A percentile compares a stretch with the other conserved stretches of the same genome.
phyloP scores from a whole-genome alignment of 2,797 vertebrate species.

The Lacerta viridis region DNA sequence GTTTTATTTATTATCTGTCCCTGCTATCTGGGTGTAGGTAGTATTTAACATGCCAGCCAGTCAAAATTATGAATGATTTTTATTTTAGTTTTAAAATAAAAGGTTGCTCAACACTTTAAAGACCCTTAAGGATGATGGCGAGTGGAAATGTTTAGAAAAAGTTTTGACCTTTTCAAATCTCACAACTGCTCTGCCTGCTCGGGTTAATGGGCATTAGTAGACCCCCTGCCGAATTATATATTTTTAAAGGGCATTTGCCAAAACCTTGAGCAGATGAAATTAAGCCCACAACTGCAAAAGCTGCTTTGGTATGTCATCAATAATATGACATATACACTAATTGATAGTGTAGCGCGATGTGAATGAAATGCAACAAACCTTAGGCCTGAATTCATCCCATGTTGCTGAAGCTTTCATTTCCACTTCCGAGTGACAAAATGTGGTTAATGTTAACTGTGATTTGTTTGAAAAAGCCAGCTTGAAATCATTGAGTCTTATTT shows the following conservation, averaged over 20 bases:
- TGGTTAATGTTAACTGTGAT: too few relatives aligned
- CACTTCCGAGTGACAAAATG: too few relatives aligned
- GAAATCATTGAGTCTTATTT: too few relatives aligned
- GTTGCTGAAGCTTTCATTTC: too few relatives aligned
- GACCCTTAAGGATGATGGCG: background rate
- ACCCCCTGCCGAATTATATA: too few relatives aligned
- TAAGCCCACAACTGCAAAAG: background rate
- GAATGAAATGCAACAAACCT: too few relatives aligned
- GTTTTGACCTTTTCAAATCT: background rate
- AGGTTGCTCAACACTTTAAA: background rate
- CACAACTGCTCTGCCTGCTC: background rate
- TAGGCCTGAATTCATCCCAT: background rate
- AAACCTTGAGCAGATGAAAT: background rate
- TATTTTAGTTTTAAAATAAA: background rate
- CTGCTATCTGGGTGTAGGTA: background rate
- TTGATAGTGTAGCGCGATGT: too few relatives aligned
- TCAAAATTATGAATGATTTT: slow-evolving; percentile 9
- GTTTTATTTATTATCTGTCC: background rate
- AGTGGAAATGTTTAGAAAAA: background rate
- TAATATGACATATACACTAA: too few relatives aligned
- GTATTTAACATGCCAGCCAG: background rate
- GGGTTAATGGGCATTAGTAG: background rate
- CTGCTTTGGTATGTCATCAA: background rate
- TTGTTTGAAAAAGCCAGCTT: too few relatives aligned
- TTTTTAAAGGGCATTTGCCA: background rate